These are phyloP conservation scores for Xenopus tropicalis DNA, from an alignment of 2,113 vertebrate species.

Conservation along the genomic window UCB_Xtro_10.0 CM004447.2:52145501-52146000, in stretches of 20 bases:
- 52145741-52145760: background rate
- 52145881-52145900: conserved; percentile 41
- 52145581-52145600: too few species aligned
- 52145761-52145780: background rate
- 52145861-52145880: conserved; percentile 22
- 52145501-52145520: too few species aligned
- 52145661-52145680: too few species aligned
- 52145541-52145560: too few species aligned
- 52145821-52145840: background rate
- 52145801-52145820: conserved; percentile 22
- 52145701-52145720: too few species aligned
- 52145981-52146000: conserved; percentile 32
- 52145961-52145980: conserved; percentile 40
- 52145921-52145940: conserved; percentile 31
- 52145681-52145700: too few species aligned
- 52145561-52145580: too few species aligned
- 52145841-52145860: background rate
- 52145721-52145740: too few species aligned
- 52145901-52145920: conserved; percentile 39
- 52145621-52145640: too few species aligned
- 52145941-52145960: conserved; percentile 39
- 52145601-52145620: too few species aligned
- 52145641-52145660: too few species aligned
- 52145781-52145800: conserved; percentile 31
- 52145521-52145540: too few species aligned